These are phyloP conservation scores for Agrilus mali DNA, from an alignment of 2,888 invertebrate genomes.

Conservation along the genomic window DNA sequence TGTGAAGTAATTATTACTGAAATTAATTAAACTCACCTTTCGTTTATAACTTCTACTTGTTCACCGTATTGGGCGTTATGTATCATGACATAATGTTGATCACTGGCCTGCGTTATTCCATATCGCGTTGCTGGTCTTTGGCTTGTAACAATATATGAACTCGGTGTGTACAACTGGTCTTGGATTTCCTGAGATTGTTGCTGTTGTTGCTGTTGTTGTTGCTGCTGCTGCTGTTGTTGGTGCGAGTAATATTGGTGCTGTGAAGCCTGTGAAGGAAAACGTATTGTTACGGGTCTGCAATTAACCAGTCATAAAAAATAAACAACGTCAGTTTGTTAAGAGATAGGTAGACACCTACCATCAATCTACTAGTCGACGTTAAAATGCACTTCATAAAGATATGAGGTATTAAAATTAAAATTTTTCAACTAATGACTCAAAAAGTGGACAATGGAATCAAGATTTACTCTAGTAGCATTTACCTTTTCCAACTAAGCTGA, in stretches of 20 bases:
- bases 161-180: constrained; percentile 28
- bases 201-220: constrained; percentile 31
- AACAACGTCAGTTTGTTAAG: neutral
- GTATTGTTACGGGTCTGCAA: constrained; percentile 17
- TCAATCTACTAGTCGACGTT: no score
- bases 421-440: no score
- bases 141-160: constrained; percentile 20
- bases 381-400: no score
- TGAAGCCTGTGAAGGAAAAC: constrained; percentile 29
- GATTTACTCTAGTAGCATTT: no score
- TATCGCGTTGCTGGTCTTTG: constrained; percentile 19
- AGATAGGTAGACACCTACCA: no score
- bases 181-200: constrained; percentile 44
- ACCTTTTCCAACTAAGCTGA: no score
- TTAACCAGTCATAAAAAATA: constrained; percentile 1
- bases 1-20: no score
- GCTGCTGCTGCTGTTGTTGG: constrained; percentile 28
- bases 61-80: constrained; percentile 6
- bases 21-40: constrained; percentile 14
- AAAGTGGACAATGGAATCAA: no score
- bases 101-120: constrained; percentile 16
- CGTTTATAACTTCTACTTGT: constrained; percentile 12
- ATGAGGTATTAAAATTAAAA: no score
- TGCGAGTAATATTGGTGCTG: constrained; percentile 35
- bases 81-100: constrained; percentile 24